These are phyloP conservation scores for Rallus limicola DNA, from an alignment of 2,113 vertebrate genomes.

Conservation along the genomic window DNA sequence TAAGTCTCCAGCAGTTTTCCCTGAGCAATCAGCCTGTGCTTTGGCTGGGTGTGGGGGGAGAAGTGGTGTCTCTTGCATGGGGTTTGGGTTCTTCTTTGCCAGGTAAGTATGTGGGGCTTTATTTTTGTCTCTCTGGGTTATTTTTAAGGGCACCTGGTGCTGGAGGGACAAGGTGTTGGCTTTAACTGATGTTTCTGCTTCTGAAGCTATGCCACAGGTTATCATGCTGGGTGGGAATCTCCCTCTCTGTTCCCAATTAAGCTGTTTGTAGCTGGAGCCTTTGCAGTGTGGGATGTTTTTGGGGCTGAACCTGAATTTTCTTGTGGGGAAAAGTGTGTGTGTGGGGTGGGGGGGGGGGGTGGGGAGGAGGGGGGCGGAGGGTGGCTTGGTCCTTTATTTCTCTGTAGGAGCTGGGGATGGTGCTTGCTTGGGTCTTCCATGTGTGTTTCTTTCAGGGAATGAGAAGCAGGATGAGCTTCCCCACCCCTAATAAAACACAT, in stretches of 20 bases:
- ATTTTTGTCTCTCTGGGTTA: background rate
- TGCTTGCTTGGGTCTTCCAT: accelerated
- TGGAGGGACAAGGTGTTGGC: background rate
- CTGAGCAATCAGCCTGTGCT: background rate
- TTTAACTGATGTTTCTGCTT: background rate
- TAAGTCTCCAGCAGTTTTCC: background rate
- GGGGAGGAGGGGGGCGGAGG: no score
- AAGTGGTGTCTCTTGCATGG: no score
- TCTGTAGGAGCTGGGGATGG: background rate
- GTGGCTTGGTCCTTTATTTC: background rate
- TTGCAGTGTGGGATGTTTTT: background rate
- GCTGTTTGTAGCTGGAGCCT: background rate
- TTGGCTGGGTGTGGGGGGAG: background rate
- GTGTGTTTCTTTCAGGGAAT: background rate
- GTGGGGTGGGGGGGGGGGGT: no score
- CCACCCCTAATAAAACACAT: background rate
- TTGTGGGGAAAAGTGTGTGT: background rate
- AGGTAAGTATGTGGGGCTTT: background rate
- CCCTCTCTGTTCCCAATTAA: background rate
- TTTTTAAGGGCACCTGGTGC: background rate
- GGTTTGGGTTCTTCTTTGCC: background rate
- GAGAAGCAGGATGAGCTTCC: background rate
- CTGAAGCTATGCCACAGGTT: background rate
- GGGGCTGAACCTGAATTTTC: background rate
- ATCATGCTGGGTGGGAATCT: accelerated